Evolutionary conservation across 2,888 invertebrate genomes (phyloP).

Genomic region (Choreutis nemorana): DNA sequence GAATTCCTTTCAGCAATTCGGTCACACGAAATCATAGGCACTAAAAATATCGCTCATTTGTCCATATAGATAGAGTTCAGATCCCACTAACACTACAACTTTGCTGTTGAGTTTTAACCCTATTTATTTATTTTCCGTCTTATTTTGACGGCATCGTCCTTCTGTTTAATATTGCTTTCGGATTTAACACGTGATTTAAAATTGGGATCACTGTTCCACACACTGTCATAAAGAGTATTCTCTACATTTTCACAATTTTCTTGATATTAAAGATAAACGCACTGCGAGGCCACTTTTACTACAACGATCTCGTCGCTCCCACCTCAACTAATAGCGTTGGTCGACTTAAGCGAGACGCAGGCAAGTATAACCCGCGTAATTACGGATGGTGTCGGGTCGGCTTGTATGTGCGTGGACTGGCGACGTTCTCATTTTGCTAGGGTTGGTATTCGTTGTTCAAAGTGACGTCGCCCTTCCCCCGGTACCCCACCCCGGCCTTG

Average conservation of each 20-base stretch:
- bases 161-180: background rate
- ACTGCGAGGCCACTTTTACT: slow-evolving; percentile 48
- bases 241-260: slow-evolving; percentile 6
- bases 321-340: slow-evolving; percentile 58
- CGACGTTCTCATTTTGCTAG: slow-evolving; percentile 35
- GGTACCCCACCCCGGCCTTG: slow-evolving; percentile 52
- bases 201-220: background rate
- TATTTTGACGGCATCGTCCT: slow-evolving; percentile 41
- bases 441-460: slow-evolving; percentile 54
- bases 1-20: slow-evolving; percentile 29
- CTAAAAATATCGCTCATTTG: slow-evolving; percentile 29
- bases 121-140: slow-evolving; percentile 60
- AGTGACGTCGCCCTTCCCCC: slow-evolving; percentile 53
- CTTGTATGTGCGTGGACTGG: slow-evolving; percentile 10
- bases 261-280: slow-evolving; percentile 18
- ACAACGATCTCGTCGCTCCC: slow-evolving; percentile 42
- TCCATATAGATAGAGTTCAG: slow-evolving; percentile 28
- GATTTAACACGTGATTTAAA: background rate
- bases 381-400: slow-evolving; percentile 15
- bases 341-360: slow-evolving; percentile 54
- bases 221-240: background rate
- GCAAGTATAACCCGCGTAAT: slow-evolving; percentile 37
- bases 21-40: slow-evolving; percentile 20
- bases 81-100: slow-evolving; percentile 25
- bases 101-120: slow-evolving; percentile 44